Evolutionary conservation across 2,888 invertebrate genomes (phyloP), one percentile per base, ranked within the genome.

Genomic region (Drosophila prostipennis): DNA sequence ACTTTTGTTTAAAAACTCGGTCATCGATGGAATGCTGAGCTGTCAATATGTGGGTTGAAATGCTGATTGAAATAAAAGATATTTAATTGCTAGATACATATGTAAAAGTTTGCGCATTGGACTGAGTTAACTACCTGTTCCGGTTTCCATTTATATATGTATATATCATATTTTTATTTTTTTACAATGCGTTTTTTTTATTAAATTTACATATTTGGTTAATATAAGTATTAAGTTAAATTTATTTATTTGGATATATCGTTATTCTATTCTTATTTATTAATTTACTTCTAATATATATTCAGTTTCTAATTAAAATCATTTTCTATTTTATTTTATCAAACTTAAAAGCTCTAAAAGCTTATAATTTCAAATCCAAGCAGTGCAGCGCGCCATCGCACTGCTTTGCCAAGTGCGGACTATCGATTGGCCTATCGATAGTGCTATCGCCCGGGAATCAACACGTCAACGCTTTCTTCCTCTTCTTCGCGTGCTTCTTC

Each of bases 21-120:
- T 56, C 67, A 68, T 14, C 8, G n/a, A 23, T 43, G 32, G 63
- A 63, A 45, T 67, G 67, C 67, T 68, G 68, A 68, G 16, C 54
- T 42, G 29, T 43, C 56, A 56, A 56, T 68, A 67, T 34, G 67
- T 45, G 59, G 61, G 59, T 61, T 48, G 40, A 40, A 39, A 3
- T 46, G 43, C 63, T 39, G 13, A 26, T n/a, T 19, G 1, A n/a
- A 46, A 34, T 26, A 16, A 26, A 26, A 40, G 39, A 11, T 3
- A 14, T 6, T 4, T 6, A 58, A 37, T 58, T 58, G 32, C 11
- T 16, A 48, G 10, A 16, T 34, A 59, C 59, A 40, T 58, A n/a
- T 56, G 36, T 60, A 43, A 43, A 10, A 29, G 19, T 23, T 32
- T 32, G 6, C 11, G 40, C 29, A 53, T 8, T 29, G 19, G 11